Evolutionary conservation across 1,140 invertebrate genomes (phyloP), one percentile per base, ranked within the genome.

Genomic region (Euglossa dilemma): DNA sequence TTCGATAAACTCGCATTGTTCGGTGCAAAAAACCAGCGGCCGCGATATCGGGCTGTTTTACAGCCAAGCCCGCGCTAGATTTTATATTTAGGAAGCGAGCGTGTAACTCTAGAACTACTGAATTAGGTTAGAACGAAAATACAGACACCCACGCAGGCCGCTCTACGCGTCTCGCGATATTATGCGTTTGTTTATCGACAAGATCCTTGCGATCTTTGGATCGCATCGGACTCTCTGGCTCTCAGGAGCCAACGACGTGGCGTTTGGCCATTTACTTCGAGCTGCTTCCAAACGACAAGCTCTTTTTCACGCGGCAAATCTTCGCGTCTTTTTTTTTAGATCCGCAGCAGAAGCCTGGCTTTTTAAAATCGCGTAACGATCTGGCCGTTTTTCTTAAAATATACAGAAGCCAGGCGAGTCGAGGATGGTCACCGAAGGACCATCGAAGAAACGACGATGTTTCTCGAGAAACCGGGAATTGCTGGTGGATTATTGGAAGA

Each of bases 121-220:
- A 93, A 92, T 93, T 93, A 91, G 92, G 92, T 92, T 93, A 82
- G 92, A 93, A 92, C 92, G 87, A 93, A 92, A 93, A 93, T 92
- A 92, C 76, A 82, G 71, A 72, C 91, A 90, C 88, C 87, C 90
- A 92, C 91, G 84, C 85, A 74, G 64, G 72, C 79, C 79, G 75
- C 78, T 85, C 74, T 79, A 36, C 81, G 80, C 56, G 72, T 79
- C 80, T 84, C 67, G 64, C 28, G 69, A 66, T 76, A 71, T 87
- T 84, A 64, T 84, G 73, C 79, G 81, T 81, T 84, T 82, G 69
- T 89, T 85, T 82, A 80, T 81, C 45, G n/a, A 20, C 50, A 12
- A 69, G 85, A 80, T 80, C 75, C 50, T 75, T 74, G 23, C 52
- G 14, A 61, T 45, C 64, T 64, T 63, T 43, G 11, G 3, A 23